Percentiles rank a stretch among this genome's conserved stretches.
Evolutionary conservation across 2,113 vertebrate species (phyloP).

Genomic region (Dipodomys stephensi): DNA sequence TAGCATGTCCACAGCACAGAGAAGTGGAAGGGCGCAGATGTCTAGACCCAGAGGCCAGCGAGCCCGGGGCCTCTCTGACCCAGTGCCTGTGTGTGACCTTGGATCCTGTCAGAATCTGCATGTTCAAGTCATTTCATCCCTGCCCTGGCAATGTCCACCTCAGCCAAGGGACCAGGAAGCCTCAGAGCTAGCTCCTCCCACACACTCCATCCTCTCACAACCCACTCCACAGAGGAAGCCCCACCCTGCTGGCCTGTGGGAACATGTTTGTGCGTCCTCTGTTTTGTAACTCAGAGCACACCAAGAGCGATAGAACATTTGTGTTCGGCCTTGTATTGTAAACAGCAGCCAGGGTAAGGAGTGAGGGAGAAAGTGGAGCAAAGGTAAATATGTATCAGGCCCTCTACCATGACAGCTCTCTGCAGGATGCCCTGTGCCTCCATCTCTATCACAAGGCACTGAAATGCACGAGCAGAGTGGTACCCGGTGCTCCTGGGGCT

Average conservation of each 20-base stretch:
- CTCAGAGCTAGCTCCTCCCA: not conserved
- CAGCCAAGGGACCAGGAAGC: not conserved
- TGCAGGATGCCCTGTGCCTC: not conserved
- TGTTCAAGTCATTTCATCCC: not conserved
- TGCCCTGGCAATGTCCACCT: not conserved
- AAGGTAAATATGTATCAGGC: not conserved
- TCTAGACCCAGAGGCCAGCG: not conserved
- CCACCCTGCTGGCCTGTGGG: not conserved
- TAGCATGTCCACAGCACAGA: not conserved
- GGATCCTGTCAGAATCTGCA: not conserved
- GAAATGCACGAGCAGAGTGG: not conserved
- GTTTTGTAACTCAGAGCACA: not conserved
- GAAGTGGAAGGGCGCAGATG: not conserved
- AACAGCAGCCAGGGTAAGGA: not conserved
- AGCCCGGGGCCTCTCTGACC: not conserved
- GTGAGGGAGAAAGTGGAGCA: not conserved
- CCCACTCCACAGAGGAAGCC: not conserved
- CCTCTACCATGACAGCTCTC: not conserved
- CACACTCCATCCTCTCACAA: not conserved
- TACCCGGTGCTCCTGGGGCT: not conserved
- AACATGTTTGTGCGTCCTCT: not conserved
- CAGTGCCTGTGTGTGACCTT: not conserved
- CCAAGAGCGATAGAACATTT: not conserved
- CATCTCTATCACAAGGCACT: not conserved
- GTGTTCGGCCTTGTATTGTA: too few relatives aligned